Percentiles rank a stretch among this genome's conserved stretches.
These are phyloP conservation scores for Cheilosia impressa DNA, from an alignment of 2,888 invertebrate species.

Conservation along the genomic window DNA sequence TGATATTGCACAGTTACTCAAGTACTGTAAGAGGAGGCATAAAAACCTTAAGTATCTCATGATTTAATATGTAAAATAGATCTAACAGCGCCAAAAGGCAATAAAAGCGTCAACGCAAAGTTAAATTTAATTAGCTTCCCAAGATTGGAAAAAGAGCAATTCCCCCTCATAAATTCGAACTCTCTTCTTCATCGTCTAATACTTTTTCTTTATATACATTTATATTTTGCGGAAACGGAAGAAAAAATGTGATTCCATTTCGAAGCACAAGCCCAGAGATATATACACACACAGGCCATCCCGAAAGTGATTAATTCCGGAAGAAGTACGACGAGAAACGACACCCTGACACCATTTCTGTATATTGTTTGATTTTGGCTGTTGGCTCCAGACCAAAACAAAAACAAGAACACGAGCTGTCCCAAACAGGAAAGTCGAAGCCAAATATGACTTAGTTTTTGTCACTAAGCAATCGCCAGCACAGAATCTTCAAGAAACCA, in stretches of 20 bases:
- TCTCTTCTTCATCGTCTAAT: constrained; percentile 3
- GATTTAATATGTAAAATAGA: constrained; percentile 53
- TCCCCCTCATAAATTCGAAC: constrained; percentile 15
- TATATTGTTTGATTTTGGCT: constrained; percentile 1
- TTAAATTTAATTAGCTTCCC: constrained; percentile 49
- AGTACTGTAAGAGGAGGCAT: constrained; percentile 24
- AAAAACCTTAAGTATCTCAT: constrained; percentile 33
- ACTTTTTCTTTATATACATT: too few relatives aligned
- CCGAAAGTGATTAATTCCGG: constrained; percentile 48
- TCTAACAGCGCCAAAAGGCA: constrained; percentile 50
- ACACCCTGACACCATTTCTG: constrained; percentile 67
- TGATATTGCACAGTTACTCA: neutral
- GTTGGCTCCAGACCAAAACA: constrained; percentile 33
- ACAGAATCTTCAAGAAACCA: constrained; percentile 33
- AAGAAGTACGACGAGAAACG: constrained; percentile 43
- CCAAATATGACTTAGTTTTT: constrained; percentile 47
- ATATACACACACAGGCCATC: neutral
- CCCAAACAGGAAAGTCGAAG: constrained; percentile 41
- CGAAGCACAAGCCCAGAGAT: neutral
- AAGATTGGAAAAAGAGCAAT: constrained; percentile 36
- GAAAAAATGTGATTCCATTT: constrained; percentile 18
- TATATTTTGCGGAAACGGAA: constrained; percentile 36
- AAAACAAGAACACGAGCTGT: constrained; percentile 24
- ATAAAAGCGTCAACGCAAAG: constrained; percentile 54
- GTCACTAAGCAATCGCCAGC: constrained; percentile 40